A percentile compares a stretch with the other conserved stretches of the same genome.
Evolutionary conservation across 35 echinoderm and acorn worm species (phyloP).

Genomic region (Heliocidaris erythrogramma): DNA sequence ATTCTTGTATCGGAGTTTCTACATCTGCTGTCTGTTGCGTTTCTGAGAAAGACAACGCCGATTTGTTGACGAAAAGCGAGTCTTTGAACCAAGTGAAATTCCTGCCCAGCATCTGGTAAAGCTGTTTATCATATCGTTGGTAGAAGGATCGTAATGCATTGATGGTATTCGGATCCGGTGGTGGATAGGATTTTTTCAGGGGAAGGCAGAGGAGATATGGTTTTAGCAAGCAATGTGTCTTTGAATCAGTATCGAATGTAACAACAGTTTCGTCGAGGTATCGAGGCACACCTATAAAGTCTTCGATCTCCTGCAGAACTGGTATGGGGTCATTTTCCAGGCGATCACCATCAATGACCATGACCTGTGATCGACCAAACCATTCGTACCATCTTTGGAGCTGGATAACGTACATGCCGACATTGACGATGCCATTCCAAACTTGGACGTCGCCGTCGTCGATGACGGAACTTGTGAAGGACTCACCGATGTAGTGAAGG

Average conservation of each 20-base stretch:
- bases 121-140: background rate
- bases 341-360: constrained; percentile 53
- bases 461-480: constrained; percentile 68
- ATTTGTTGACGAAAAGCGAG: background rate
- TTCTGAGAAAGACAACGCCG: background rate
- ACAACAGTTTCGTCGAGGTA: constrained; percentile 16
- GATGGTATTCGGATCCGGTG: background rate
- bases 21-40: background rate
- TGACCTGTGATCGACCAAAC: constrained; percentile 64
- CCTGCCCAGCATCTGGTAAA: background rate
- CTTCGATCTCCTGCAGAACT: constrained; percentile 40
- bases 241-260: background rate
- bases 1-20: background rate
- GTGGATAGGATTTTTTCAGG: too few relatives aligned
- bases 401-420: constrained; percentile 71
- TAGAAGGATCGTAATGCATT: background rate
- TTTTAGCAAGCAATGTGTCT: background rate
- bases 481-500: constrained; percentile 49
- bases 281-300: constrained; percentile 52
- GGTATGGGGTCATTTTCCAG: constrained; percentile 51
- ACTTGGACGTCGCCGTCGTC: constrained; percentile 51
- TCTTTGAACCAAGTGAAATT: constrained; percentile 22
- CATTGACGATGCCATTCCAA: constrained; percentile 63
- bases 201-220: background rate
- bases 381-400: constrained; percentile 62